These are phyloP conservation scores for Oscheius sp. DNA, from an alignment of 2,888 invertebrate genomes.

Conservation along the genomic window DNA sequence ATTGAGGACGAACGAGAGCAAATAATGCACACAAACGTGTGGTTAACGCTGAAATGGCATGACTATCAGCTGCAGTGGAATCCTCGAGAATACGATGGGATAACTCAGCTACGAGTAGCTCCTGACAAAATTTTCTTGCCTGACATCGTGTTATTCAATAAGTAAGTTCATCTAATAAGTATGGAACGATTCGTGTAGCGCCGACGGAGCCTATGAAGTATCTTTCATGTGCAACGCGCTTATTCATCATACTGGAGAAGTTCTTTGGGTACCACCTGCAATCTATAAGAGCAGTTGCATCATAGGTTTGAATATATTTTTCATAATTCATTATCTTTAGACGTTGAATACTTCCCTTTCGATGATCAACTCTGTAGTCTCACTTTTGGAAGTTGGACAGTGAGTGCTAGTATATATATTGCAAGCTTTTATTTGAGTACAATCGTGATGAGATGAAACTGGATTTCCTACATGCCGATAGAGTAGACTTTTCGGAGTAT, in stretches of 20 bases:
- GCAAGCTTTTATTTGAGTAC: conserved; percentile 53
- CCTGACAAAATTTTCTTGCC: conserved; percentile 75
- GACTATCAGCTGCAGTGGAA: conserved; percentile 73
- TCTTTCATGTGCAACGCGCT: conserved; percentile 98
- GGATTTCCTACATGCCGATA: conserved; percentile 89
- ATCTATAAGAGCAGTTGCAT: conserved; percentile 99
- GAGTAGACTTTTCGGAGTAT: conserved; percentile 60
- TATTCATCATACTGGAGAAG: conserved; percentile 87
- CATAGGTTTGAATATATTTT: conserved; percentile 83
- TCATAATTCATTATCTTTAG: conserved; percentile 38
- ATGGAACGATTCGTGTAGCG: conserved; percentile 79
- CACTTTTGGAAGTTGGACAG: conserved; percentile 98
- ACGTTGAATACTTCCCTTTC: conserved; percentile 73
- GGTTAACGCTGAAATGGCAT: conserved; percentile 75
- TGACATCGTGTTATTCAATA: conserved; percentile 74
- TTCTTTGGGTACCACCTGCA: conserved; percentile 98
- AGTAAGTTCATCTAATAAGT: conserved; percentile 66
- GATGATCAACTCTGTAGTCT: conserved; percentile 91
- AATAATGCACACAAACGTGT: conserved; percentile 75
- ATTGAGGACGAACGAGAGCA: conserved; percentile 75
- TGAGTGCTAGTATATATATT: conserved; percentile 16
- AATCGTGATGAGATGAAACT: conserved; percentile 77
- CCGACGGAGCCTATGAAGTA: conserved; percentile 99
- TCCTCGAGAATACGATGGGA: conserved; percentile 72
- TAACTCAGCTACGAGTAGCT: conserved; percentile 74